Base-by-base conservation (phyloP, 2,888 invertebrate genomes). In the Hirudinaria manillensis region DNA sequence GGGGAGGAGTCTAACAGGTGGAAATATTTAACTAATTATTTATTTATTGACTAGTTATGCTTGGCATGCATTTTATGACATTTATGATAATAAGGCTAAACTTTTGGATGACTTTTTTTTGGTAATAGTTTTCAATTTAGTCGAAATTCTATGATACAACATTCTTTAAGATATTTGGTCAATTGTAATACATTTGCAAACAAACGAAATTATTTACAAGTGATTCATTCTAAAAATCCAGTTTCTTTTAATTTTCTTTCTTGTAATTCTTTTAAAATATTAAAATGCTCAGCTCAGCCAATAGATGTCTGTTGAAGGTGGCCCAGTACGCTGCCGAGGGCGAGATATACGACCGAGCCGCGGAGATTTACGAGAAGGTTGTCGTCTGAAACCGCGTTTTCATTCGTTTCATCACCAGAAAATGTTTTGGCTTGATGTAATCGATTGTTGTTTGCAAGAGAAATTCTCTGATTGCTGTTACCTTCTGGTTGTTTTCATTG, bases 241-340 rank as follows among this genome's bases (percentile, higher is more conserved):
- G n/a, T n/a, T n/a, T n/a, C n/a, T n/a, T n/a, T n/a, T n/a, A n/a
- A n/a, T n/a, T n/a, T n/a, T n/a, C n/a, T 70, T 13, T 24, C 24
- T 61, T 27, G 56, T 24, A 56, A 56, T 56, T 27, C 6, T 56
- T 7, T 7, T 56, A 7, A 61, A 2, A 13, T 56, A 61, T 61
- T 29, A 61, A 27, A 27, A 7, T 10, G 2, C 29, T 29, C 80
- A 86, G 95, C 77, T 93, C 96, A 0, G 98, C 98, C 76, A 98
- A 97, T 87, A 98, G 98, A 88, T 98, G 97, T 87, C 90, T 96
- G 87, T 88, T 98, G 66, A 98, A 97, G 87, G 93, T 99, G 76
- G 99, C 98, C 2, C 94, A 94, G 85, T 95, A 94, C 86, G 93
- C 96, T 3, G 98, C 98, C 4, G 94, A 96, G 85, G 87, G 95